Evolutionary conservation across 2,797 vertebrate genomes (phyloP).

Genomic region (Enteromius thamalakanensis): DNA sequence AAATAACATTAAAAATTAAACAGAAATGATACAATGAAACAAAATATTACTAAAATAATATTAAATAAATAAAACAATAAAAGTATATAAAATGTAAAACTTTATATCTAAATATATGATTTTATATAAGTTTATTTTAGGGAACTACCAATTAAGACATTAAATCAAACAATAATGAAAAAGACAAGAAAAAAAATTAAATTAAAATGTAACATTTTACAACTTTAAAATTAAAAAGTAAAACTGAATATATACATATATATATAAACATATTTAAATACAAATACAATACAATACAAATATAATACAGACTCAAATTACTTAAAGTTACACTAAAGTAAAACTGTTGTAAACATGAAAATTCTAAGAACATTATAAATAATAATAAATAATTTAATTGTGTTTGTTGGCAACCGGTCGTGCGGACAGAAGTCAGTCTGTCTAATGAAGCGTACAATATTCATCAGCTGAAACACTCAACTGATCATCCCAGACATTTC

Average conservation of each 20-base stretch:
- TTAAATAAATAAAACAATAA: background rate
- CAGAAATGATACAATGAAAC: background rate
- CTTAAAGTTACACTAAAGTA: background rate
- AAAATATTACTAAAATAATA: background rate
- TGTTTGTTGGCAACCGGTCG: background rate
- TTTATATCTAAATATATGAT: background rate
- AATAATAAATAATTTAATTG: background rate
- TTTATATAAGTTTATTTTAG: background rate
- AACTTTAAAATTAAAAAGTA: background rate
- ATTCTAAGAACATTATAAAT: background rate
- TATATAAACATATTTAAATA: background rate
- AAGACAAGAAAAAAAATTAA: background rate
- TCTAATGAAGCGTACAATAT: conserved; percentile 45
- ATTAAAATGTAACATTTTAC: background rate
- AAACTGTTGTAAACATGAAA: background rate
- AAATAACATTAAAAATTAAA: background rate
- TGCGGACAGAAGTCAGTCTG: background rate
- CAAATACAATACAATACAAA: too few species aligned
- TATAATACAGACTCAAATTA: background rate
- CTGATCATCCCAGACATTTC: conserved; percentile 38
- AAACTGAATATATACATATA: background rate
- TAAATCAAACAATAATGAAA: background rate
- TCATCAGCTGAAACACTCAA: conserved; percentile 28
- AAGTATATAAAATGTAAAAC: background rate
- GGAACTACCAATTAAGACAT: background rate